phyloP scores from a whole-genome alignment of 2,888 invertebrate genomes.

The Erynnis tages region DNA sequence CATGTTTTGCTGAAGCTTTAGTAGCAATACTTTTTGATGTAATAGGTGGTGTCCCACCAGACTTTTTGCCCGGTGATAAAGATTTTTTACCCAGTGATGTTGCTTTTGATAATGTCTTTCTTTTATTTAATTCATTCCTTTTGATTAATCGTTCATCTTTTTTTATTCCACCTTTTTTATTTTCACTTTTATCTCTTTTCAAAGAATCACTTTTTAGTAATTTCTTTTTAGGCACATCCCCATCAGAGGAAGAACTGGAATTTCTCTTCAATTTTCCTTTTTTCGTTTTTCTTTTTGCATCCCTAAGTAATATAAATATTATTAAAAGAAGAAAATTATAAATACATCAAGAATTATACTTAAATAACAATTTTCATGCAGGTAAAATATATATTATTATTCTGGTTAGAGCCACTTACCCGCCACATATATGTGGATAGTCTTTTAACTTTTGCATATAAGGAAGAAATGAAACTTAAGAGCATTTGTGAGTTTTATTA shows the following conservation, averaged over 20 bases:
- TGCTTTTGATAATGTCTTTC: slow-evolving; percentile 60
- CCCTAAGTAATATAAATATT: slow-evolving; percentile 55
- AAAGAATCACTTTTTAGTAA: slow-evolving; percentile 64
- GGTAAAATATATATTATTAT: too few relatives aligned
- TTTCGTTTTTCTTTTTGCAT: slow-evolving; percentile 74
- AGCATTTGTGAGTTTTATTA: too few relatives aligned
- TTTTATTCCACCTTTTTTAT: slow-evolving; percentile 67
- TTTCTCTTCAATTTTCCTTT: slow-evolving; percentile 81
- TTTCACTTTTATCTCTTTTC: slow-evolving; percentile 68
- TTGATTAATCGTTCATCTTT: slow-evolving; percentile 70
- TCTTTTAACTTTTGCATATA: too few relatives aligned
- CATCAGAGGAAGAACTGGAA: slow-evolving; percentile 85
- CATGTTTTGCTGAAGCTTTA: slow-evolving; percentile 63
- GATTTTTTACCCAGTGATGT: slow-evolving; percentile 68
- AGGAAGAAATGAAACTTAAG: too few relatives aligned
- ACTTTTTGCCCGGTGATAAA: slow-evolving; percentile 74
- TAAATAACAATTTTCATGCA: too few relatives aligned
- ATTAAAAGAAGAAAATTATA: too few relatives aligned
- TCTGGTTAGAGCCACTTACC: too few relatives aligned
- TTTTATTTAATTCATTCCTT: slow-evolving; percentile 61
- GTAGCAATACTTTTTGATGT: slow-evolving; percentile 65
- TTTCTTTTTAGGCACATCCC: slow-evolving; percentile 81
- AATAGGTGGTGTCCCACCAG: slow-evolving; percentile 76
- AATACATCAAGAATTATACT: too few relatives aligned
- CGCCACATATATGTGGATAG: too few relatives aligned